phyloP scores from a whole-genome alignment of 2,797 vertebrate species.

The Tolypeutes matacus region DNA sequence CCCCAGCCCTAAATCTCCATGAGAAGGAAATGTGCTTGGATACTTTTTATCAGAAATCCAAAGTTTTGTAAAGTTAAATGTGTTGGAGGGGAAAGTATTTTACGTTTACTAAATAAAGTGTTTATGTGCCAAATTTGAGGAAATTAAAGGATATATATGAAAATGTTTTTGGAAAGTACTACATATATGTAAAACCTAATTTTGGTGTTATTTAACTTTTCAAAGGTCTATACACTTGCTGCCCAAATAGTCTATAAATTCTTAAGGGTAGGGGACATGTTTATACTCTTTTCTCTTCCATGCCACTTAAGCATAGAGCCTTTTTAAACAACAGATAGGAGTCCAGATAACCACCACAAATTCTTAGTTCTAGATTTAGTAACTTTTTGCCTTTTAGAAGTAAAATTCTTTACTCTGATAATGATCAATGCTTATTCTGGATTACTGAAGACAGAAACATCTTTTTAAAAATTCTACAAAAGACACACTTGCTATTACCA shows the following conservation, averaged over 20 bases:
- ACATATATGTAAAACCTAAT: not conserved
- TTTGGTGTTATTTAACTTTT: constrained; percentile 4
- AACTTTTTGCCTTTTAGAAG: constrained; percentile 34
- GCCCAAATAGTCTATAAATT: not conserved
- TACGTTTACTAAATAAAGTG: constrained; percentile 31
- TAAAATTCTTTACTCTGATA: constrained; percentile 57
- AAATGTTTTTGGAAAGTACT: not conserved
- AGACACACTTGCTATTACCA: not conserved
- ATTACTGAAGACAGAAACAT: not conserved
- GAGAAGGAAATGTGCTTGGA: not conserved
- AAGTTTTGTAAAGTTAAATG: constrained; percentile 16
- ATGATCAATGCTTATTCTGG: not conserved
- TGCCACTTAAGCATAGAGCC: not conserved
- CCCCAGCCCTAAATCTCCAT: not conserved
- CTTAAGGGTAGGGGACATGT: not conserved
- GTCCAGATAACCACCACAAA: not conserved
- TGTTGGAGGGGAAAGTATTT: not conserved
- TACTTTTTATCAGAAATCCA: not conserved
- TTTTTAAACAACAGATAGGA: not conserved
- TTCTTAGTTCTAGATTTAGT: not conserved
- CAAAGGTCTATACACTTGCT: not conserved
- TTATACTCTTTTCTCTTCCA: not conserved
- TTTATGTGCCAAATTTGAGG: not conserved
- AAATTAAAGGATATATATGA: not conserved
- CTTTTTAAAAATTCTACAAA: not conserved